Conservation (phyloP, 2,113 vertebrate genomes). For the Xiphophorus couchianus region DNA sequence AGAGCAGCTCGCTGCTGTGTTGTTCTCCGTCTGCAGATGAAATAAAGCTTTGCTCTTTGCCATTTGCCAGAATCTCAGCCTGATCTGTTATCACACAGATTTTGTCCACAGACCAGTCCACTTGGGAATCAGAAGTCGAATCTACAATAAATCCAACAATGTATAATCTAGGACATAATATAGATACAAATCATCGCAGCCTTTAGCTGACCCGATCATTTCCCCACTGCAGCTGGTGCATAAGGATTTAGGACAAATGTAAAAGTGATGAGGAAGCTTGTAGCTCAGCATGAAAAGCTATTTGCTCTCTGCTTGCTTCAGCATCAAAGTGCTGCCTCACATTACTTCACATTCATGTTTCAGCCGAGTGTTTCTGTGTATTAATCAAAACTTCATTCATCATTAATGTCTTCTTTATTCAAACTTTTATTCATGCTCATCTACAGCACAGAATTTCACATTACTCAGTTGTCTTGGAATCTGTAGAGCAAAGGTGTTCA, state of each 20-base stretch:
- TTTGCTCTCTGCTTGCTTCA: background rate
- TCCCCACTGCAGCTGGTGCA: background rate
- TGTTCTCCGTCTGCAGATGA: no score
- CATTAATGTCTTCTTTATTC: background rate
- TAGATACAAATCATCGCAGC: no score
- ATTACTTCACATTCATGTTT: background rate
- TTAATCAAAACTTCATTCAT: background rate
- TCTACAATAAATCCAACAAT: no score
- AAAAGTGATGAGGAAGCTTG: conserved; percentile 7
- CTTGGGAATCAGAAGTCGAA: no score
- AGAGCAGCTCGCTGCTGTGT: no score
- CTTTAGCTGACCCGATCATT: background rate
- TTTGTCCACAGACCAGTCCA: no score
- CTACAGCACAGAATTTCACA: background rate
- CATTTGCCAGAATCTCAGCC: no score
- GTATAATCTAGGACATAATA: no score
- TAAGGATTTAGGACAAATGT: background rate
- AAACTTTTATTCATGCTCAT: no score
- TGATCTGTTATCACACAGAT: no score
- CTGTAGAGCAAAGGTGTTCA: no score
- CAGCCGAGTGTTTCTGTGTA: background rate
- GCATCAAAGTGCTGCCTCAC: background rate
- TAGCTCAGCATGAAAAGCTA: background rate
- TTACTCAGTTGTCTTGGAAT: background rate
- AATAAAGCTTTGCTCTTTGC: no score